These are phyloP conservation scores for Helicolenus hilgendorfi DNA, from an alignment of 2,797 vertebrate genomes.

Conservation along the genomic window DNA sequence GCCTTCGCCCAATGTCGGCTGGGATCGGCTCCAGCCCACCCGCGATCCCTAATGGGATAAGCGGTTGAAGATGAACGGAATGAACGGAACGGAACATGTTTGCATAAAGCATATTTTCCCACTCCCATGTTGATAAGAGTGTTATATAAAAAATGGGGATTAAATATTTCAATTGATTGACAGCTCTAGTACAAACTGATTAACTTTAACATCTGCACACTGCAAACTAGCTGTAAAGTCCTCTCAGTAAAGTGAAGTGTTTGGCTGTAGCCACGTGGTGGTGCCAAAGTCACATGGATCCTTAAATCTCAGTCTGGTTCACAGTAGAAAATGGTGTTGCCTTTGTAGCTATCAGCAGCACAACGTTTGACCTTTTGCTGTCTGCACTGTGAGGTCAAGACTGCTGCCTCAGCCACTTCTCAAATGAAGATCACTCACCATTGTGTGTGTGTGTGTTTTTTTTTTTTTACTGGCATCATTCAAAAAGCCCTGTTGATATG, in stretches of 20 bases:
- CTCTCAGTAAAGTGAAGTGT: background rate
- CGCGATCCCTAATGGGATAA: too few species aligned
- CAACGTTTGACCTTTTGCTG: constrained; percentile 38
- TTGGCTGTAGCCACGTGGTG: constrained; percentile 44
- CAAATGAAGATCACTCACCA: background rate
- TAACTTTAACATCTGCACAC: background rate
- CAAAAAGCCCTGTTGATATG: background rate
- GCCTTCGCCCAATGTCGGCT: too few species aligned
- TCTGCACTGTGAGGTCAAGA: constrained; percentile 3
- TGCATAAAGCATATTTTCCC: too few species aligned
- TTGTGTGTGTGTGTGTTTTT: too few species aligned
- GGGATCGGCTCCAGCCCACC: too few species aligned
- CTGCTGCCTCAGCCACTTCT: constrained; percentile 25
- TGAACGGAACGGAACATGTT: too few species aligned
- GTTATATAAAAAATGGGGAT: too few species aligned
- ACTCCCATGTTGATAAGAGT: too few species aligned
- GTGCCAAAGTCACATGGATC: constrained; percentile 21
- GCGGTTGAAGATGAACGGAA: too few species aligned
- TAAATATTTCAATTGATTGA: too few species aligned
- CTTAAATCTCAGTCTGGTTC: background rate
- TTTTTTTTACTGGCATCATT: background rate
- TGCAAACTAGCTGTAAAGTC: background rate
- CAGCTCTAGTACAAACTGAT: background rate
- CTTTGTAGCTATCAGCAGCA: background rate
- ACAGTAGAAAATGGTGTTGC: background rate